A percentile compares a stretch with the other conserved stretches of the same genome.
phyloP scores from a whole-genome alignment of 2,888 invertebrate genomes.

The Acanthoscelides obtectus region DNA sequence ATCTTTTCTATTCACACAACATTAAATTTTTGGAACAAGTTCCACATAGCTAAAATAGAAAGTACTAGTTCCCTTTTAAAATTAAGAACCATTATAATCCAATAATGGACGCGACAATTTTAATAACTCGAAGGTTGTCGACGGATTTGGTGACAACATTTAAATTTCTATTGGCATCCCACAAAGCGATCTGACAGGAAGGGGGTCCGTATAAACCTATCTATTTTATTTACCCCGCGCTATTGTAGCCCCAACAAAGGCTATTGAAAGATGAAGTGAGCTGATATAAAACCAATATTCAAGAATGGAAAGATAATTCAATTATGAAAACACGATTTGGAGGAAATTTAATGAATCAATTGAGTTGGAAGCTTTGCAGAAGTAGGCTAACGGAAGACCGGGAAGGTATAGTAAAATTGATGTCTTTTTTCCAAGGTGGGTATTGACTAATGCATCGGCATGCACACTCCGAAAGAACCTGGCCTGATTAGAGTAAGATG shows the following conservation, averaged over 20 bases:
- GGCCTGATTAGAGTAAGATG: no score
- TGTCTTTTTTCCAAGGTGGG: not conserved
- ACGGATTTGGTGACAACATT: not conserved
- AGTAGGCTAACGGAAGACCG: not conserved
- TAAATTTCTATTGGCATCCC: not conserved
- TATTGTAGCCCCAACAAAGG: not conserved
- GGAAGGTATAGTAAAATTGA: not conserved
- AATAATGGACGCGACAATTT: no score
- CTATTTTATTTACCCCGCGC: not conserved
- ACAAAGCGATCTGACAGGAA: not conserved
- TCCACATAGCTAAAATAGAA: no score
- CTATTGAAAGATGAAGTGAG: not conserved
- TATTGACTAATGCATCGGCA: not conserved
- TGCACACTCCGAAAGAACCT: no score
- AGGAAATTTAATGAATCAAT: not conserved
- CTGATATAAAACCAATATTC: not conserved
- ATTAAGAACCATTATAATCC: no score
- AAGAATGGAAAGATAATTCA: not conserved
- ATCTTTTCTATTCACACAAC: no score
- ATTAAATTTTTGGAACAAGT: no score
- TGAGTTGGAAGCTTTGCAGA: not conserved
- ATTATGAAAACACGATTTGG: not conserved
- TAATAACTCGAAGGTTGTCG: not conserved
- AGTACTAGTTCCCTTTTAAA: no score
- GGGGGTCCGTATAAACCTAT: not conserved